Percentiles rank a stretch among this genome's conserved stretches.
These are phyloP conservation scores for Poecile atricapillus DNA, from an alignment of 2,113 vertebrate genomes.

Conservation along the genomic window DNA sequence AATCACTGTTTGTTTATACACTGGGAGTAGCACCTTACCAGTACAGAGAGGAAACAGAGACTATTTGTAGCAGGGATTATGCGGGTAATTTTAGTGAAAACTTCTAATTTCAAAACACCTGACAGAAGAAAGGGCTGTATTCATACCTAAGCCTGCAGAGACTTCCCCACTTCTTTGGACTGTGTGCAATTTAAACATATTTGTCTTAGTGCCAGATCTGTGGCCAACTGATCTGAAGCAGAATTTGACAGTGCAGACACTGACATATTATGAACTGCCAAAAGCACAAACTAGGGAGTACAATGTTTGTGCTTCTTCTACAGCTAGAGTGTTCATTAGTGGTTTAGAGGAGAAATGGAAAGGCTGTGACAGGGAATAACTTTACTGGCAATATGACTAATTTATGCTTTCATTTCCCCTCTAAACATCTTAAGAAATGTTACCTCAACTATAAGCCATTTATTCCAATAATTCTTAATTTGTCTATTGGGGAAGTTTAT, in stretches of 20 bases:
- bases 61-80: constrained; percentile 40
- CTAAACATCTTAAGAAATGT: constrained; percentile 24
- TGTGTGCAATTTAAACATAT: not conserved
- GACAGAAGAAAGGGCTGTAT: constrained; percentile 52
- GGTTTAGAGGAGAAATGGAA: constrained; percentile 22
- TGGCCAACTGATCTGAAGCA: not conserved
- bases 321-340: constrained; percentile 14
- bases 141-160: constrained; percentile 32
- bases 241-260: constrained; percentile 18
- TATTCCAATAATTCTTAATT: not conserved
- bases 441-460: not conserved
- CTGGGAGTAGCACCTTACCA: constrained; percentile 40
- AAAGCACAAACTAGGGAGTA: constrained; percentile 14
- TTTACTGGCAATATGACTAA: constrained; percentile 1
- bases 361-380: not conserved
- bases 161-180: not conserved
- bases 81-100: constrained; percentile 45
- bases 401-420: constrained; percentile 12
- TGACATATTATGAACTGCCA: constrained; percentile 1
- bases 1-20: constrained; percentile 62
- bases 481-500: not conserved
- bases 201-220: constrained; percentile 17
- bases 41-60: constrained; percentile 46
- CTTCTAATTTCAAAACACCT: constrained; percentile 20
- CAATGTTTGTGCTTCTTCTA: not conserved